Conservation (phyloP, 2,888 invertebrate species). For the Imbricaverruca yamaguchii region DNA sequence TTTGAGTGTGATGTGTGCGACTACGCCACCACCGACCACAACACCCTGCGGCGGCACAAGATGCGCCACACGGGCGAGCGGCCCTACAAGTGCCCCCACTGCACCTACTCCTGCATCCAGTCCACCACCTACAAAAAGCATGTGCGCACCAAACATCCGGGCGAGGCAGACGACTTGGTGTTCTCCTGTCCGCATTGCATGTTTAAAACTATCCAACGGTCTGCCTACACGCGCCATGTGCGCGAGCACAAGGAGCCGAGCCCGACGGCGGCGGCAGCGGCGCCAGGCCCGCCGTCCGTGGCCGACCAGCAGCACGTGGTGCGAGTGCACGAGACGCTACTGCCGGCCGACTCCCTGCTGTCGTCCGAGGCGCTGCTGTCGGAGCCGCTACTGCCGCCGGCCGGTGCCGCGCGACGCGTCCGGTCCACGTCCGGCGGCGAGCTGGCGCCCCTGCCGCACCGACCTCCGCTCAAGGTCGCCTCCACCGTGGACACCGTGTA, state of each 20-base stretch:
- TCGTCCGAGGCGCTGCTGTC: neutral
- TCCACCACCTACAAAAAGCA: constrained; percentile 70
- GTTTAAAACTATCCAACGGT: constrained; percentile 32
- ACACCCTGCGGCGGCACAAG: constrained; percentile 69
- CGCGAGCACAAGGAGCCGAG: neutral
- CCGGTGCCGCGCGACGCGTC: too few species aligned
- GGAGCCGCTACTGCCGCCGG: too few species aligned
- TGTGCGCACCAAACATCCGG: constrained; percentile 69
- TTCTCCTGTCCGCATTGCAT: constrained; percentile 31
- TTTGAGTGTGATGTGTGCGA: constrained; percentile 65
- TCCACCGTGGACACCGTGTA: too few species aligned
- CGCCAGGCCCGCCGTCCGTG: neutral
- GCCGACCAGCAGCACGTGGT: neutral
- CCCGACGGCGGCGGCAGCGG: neutral
- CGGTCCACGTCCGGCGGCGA: too few species aligned
- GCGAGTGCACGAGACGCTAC: neutral
- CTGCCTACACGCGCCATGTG: neutral
- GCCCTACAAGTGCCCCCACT: constrained; percentile 68
- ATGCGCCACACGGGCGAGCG: constrained; percentile 65
- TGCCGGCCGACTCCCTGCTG: neutral
- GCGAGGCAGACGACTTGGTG: constrained; percentile 34
- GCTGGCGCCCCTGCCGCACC: too few species aligned
- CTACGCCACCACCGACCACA: constrained; percentile 69
- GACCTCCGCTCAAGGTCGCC: too few species aligned
- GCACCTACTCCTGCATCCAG: constrained; percentile 71